Evolutionary conservation across 2,113 vertebrate genomes (phyloP).

Genomic region (Rhinoderma darwinii): DNA sequence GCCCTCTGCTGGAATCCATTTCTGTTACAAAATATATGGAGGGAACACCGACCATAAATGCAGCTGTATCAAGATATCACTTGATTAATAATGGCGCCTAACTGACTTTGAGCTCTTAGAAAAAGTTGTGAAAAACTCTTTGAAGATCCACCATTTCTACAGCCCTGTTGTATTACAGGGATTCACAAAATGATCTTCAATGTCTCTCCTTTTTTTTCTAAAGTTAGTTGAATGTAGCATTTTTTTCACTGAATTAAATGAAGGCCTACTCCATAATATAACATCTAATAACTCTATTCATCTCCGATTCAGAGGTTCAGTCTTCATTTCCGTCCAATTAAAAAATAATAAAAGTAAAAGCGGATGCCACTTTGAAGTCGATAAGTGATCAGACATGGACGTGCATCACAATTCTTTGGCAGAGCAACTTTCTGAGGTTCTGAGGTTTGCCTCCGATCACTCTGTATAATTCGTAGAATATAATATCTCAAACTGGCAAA

Average conservation of each 20-base stretch:
- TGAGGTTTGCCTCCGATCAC: neutral
- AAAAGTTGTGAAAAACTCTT: neutral
- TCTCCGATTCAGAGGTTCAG: neutral
- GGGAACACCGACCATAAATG: too few relatives aligned
- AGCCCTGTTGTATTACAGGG: neutral
- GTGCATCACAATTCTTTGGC: neutral
- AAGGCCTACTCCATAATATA: too few relatives aligned
- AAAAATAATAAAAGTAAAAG: neutral
- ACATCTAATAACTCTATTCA: too few relatives aligned
- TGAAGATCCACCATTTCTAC: neutral
- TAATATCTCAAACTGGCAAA: too few relatives aligned
- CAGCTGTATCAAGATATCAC: too few relatives aligned
- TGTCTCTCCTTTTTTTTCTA: neutral
- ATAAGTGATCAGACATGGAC: neutral
- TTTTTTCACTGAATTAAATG: too few relatives aligned
- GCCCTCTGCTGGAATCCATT: too few relatives aligned
- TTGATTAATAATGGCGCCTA: too few relatives aligned
- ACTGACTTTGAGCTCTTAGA: too few relatives aligned
- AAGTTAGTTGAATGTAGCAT: too few relatives aligned
- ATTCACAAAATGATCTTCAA: neutral
- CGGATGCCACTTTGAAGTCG: conserved; percentile 6
- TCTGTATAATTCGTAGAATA: too few relatives aligned
- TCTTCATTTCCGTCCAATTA: neutral
- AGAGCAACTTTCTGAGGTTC: neutral
- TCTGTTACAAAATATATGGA: too few relatives aligned